Evolutionary conservation across 1,140 invertebrate genomes (phyloP), one percentile per base, ranked within the genome.

Genomic region (Physella acuta): DNA sequence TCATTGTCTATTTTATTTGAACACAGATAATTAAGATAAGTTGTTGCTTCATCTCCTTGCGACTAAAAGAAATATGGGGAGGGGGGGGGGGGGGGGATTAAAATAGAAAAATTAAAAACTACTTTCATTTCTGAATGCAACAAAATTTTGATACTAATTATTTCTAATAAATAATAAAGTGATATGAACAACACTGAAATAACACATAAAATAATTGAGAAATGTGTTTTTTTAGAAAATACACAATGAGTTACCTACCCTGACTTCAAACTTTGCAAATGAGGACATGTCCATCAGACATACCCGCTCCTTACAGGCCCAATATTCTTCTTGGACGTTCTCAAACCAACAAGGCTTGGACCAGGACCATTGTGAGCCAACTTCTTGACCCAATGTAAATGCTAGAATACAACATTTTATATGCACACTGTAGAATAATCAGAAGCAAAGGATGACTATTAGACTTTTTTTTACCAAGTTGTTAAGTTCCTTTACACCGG

Each of bases 221-320:
- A 56, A 11, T 14, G 24, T 56, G 8, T 11, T 24, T 37, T 36
- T 3, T 0, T 49, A 53, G 20, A 26, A 24, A 14, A 24, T 39
- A 17, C 72, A 65, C n/a, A n/a, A n/a, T n/a, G n/a, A n/a, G n/a
- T n/a, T 71, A 82, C 83, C 83, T 87, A 94, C 93, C 91, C 91
- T 93, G 66, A 99, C 86, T 86, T 98, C 96, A 74, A 98, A 91
- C 87, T 99, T 99, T 1, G 95, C 94, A 83, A 99, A 99, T 0
- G 95, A 98, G 11, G 95, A 98, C 87, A 99, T 98, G 86, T 99
- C 97, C 70, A 95, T 92, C 0, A 99, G 85, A 39, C 94, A 95
- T 68, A 98, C 91, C 30, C 90, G 89, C 87, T 99, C 95, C 74
- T 97, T 88, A 80, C 96, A 99, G 0, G 94, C 94, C 78, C 90